Evolutionary conservation across 2,113 vertebrate species (phyloP).

Genomic region (Solea solea): DNA sequence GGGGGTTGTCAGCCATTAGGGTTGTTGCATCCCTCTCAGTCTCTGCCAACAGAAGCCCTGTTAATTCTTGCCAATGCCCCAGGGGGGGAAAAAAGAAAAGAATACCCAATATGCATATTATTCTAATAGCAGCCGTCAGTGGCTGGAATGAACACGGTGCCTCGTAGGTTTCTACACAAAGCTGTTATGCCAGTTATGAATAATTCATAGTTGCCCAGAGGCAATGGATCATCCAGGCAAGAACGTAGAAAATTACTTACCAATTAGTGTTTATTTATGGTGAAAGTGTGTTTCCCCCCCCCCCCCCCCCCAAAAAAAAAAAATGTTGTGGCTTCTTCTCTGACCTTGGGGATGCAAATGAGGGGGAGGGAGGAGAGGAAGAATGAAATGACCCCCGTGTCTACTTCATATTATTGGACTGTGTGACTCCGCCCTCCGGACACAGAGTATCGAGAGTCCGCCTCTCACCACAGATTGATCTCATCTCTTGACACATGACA

Average conservation of each 20-base stretch:
- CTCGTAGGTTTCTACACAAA: constrained; percentile 88
- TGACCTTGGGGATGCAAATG: constrained; percentile 30
- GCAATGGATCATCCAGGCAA: constrained; percentile 93
- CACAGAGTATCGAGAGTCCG: constrained; percentile 51
- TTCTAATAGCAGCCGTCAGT: constrained; percentile 85
- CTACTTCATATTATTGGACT: constrained; percentile 31
- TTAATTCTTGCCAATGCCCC: constrained; percentile 77
- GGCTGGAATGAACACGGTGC: constrained; percentile 87
- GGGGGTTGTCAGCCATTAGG: constrained; percentile 73
- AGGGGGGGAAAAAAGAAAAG: constrained; percentile 57
- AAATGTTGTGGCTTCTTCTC: constrained; percentile 7
- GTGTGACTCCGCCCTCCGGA: constrained; percentile 49
- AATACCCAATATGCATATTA: constrained; percentile 87
- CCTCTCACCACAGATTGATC: constrained; percentile 65
- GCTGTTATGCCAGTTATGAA: constrained; percentile 88
- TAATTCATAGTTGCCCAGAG: constrained; percentile 92
- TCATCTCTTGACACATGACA: constrained; percentile 64
- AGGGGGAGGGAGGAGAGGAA: constrained; percentile 19
- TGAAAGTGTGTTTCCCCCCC: constrained; percentile 58
- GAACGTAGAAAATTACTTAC: constrained; percentile 92
- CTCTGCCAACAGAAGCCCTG: constrained; percentile 80
- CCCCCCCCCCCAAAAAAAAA: constrained; percentile 50
- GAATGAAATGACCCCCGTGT: constrained; percentile 49
- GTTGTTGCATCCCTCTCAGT: constrained; percentile 72
- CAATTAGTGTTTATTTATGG: constrained; percentile 95